These are phyloP conservation scores for Linhomoeus sp. DNA, from an alignment of 2,888 invertebrate genomes.

Conservation along the genomic window DNA sequence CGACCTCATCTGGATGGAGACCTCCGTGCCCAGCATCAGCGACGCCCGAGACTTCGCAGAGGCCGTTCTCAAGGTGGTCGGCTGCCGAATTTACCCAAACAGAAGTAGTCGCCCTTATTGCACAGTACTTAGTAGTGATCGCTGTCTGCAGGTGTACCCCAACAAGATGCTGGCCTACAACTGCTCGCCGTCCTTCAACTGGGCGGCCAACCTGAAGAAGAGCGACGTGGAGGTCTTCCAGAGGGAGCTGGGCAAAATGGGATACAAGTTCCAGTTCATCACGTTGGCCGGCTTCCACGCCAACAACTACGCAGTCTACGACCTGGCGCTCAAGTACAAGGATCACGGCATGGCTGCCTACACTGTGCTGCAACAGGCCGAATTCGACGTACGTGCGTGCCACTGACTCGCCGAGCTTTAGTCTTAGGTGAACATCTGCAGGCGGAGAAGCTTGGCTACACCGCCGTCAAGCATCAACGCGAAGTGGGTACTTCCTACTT, in stretches of 20 bases:
- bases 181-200: slow-evolving; percentile 28
- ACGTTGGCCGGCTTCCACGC: slow-evolving; percentile 30
- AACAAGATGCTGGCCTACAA: slow-evolving; percentile 27
- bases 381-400: neutral
- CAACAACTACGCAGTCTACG: slow-evolving; percentile 27
- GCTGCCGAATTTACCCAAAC: too few species aligned
- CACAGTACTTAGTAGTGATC: too few species aligned
- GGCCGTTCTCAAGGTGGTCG: slow-evolving; percentile 13
- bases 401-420: neutral
- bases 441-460: slow-evolving; percentile 18
- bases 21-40: slow-evolving; percentile 25
- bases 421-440: neutral
- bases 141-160: slow-evolving; percentile 15
- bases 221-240: slow-evolving; percentile 27
- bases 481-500: slow-evolving; percentile 32
- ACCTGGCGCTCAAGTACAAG: slow-evolving; percentile 27
- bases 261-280: slow-evolving; percentile 31
- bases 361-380: slow-evolving; percentile 26
- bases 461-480: slow-evolving; percentile 30
- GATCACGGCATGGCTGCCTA: slow-evolving; percentile 26
- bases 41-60: slow-evolving; percentile 27
- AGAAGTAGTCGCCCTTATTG: too few species aligned
- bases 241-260: slow-evolving; percentile 27
- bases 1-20: slow-evolving; percentile 31
- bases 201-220: slow-evolving; percentile 26